phyloP scores from a whole-genome alignment of 2,797 vertebrate species.

The Malurus leucopterus region DNA sequence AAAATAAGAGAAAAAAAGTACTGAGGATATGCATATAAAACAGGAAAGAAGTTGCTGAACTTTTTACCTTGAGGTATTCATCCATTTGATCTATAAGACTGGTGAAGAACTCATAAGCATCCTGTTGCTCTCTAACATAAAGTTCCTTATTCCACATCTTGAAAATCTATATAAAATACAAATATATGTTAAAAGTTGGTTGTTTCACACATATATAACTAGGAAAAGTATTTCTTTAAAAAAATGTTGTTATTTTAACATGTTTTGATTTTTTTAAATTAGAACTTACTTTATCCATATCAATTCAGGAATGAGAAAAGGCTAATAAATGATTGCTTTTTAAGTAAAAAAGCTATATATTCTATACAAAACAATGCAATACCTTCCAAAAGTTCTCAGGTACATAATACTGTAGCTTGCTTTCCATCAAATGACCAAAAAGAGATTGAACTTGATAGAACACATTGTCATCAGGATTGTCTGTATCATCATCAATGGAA shows the following conservation, averaged over 20 bases:
- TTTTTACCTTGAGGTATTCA: constrained; percentile 92
- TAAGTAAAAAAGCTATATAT: not conserved
- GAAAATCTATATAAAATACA: constrained; percentile 84
- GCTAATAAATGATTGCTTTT: not conserved
- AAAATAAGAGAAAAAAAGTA: not conserved
- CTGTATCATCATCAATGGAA: constrained; percentile 93
- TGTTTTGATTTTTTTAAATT: not conserved
- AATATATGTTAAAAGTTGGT: not conserved
- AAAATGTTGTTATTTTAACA: not conserved
- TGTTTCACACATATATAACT: not conserved
- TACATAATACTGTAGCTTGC: constrained; percentile 96
- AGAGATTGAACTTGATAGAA: constrained; percentile 98
- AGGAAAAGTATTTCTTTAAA: not conserved
- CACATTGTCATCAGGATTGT: constrained; percentile 97
- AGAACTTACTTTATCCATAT: not conserved
- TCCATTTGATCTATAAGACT: constrained; percentile 98
- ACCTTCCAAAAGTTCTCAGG: constrained; percentile 99
- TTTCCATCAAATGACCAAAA: constrained; percentile 98
- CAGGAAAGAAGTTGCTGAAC: not conserved
- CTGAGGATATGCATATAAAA: not conserved
- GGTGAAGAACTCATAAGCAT: constrained; percentile 98
- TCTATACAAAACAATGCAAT: not conserved
- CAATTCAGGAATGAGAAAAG: not conserved
- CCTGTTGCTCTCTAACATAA: constrained; percentile 95
- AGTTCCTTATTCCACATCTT: constrained; percentile 99